A percentile compares a stretch with the other conserved stretches of the same genome.
These are phyloP conservation scores for Patella depressa DNA, from an alignment of 2,888 invertebrate species.

Conservation along the genomic window DNA sequence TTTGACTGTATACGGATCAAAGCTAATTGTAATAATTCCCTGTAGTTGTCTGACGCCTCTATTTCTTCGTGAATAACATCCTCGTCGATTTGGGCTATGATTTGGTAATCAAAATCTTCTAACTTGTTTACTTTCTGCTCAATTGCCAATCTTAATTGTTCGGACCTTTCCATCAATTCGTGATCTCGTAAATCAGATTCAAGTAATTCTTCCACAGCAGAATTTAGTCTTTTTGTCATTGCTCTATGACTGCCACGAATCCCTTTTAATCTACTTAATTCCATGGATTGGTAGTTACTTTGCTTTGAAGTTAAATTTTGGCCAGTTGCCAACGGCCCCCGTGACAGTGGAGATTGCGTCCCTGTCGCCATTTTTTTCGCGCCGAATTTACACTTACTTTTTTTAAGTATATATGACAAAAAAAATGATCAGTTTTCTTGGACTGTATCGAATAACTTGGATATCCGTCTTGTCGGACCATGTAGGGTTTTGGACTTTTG, in stretches of 20 bases:
- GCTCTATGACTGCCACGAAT: background rate
- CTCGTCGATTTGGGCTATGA: background rate
- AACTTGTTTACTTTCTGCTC: background rate
- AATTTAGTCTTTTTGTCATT: background rate
- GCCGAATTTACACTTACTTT: too few relatives aligned
- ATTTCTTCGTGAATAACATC: background rate
- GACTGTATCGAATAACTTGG: background rate
- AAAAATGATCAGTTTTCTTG: too few relatives aligned
- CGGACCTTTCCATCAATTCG: background rate
- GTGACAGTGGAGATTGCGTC: too few relatives aligned
- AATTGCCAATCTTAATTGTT: background rate
- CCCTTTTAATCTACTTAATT: background rate
- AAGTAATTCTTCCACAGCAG: background rate
- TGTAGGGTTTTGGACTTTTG: background rate
- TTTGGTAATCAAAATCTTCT: background rate
- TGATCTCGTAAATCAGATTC: background rate
- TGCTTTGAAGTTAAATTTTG: too few relatives aligned
- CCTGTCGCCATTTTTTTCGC: too few relatives aligned
- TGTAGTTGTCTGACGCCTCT: background rate
- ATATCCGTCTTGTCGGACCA: background rate
- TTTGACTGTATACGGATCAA: background rate
- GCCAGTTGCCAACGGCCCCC: too few relatives aligned
- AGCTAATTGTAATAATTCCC: background rate
- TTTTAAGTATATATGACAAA: too few relatives aligned
- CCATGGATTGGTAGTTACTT: background rate